Evolutionary conservation across 2,113 vertebrate genomes (phyloP), one percentile per base, ranked within the genome.

Genomic region (Pseudorasbora parva): DNA sequence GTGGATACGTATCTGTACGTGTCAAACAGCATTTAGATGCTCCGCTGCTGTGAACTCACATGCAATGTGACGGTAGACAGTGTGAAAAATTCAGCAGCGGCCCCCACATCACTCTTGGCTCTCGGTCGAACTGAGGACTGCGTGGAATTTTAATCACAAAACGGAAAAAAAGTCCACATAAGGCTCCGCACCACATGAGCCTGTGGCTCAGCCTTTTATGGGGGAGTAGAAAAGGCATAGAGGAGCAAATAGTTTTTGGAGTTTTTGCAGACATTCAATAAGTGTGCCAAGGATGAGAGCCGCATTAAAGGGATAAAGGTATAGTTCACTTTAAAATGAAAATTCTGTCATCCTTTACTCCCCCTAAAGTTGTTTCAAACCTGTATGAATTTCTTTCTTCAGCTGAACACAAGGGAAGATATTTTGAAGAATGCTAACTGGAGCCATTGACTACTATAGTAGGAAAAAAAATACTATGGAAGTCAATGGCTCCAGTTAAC

Each of bases 131-230:
- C 78, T 43, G 69, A 86, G 60, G 59, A 47, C 83, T 82, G 87
- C 17, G 27, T 57, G 43, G 78, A 86, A 71, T 79, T 30, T 71
- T 74, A 86, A 82, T 86, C 57, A 85, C 68, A 84, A 78, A 3
- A 30, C 51, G 7, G 51, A 27, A 19, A 51, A 74, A 54, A 73
- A 78, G 10, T 8, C 43, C 81, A 43, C 21, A 49, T 33, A 23
- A 76, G 51, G 23, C 19, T 30, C 43, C 87, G 84, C n/a, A 56
- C 85, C 73, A 72, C 84, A 81, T 82, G 47, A 79, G 62, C 74
- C 87, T 82, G 14, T 12, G 4, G 5, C 7, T 75, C 23, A 76
- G 62, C n/a, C 62, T 74, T 78, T 86, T 56, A n/a, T 62, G 74
- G 51, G 54, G 54, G 64, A 43, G 21, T 43, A 66, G 45, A 49